These are phyloP conservation scores for Carabus problematicus DNA, from an alignment of 2,888 invertebrate species.

Conservation along the genomic window DNA sequence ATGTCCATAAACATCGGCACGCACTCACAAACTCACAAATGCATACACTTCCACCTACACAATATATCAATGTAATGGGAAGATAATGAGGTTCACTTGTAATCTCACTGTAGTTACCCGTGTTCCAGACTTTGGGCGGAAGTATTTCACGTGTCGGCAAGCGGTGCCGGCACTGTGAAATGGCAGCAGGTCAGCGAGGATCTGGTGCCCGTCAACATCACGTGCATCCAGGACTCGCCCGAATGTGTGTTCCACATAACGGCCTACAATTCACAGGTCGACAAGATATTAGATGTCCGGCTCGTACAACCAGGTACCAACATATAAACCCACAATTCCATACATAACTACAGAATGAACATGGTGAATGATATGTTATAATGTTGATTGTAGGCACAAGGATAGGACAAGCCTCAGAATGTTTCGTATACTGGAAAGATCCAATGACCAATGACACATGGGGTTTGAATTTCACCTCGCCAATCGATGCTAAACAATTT, in stretches of 20 bases:
- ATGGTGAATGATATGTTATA: neutral
- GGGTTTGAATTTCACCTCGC: slow-evolving; percentile 98
- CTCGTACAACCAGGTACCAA: slow-evolving; percentile 91
- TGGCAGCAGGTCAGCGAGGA: slow-evolving; percentile 99
- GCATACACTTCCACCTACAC: neutral
- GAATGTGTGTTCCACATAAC: slow-evolving; percentile 98
- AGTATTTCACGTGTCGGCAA: slow-evolving; percentile 96
- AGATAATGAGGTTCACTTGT: neutral
- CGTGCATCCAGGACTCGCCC: slow-evolving; percentile 95
- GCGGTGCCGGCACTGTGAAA: slow-evolving; percentile 90
- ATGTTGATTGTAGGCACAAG: slow-evolving; percentile 77
- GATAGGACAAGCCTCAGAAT: slow-evolving; percentile 97
- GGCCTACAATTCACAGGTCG: slow-evolving; percentile 98
- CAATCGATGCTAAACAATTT: slow-evolving; percentile 97
- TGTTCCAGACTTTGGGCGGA: slow-evolving; percentile 93
- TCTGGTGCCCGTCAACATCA: slow-evolving; percentile 97
- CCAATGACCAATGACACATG: slow-evolving; percentile 96
- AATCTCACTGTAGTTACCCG: neutral
- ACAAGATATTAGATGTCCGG: slow-evolving; percentile 97
- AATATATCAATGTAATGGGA: neutral
- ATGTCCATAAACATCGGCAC: no score
- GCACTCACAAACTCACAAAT: neutral
- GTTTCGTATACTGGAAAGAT: slow-evolving; percentile 99
- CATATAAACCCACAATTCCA: neutral
- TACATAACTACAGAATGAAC: neutral